Evolutionary conservation across 2,797 vertebrate genomes (phyloP).

Genomic region (Peromyscus eremicus): DNA sequence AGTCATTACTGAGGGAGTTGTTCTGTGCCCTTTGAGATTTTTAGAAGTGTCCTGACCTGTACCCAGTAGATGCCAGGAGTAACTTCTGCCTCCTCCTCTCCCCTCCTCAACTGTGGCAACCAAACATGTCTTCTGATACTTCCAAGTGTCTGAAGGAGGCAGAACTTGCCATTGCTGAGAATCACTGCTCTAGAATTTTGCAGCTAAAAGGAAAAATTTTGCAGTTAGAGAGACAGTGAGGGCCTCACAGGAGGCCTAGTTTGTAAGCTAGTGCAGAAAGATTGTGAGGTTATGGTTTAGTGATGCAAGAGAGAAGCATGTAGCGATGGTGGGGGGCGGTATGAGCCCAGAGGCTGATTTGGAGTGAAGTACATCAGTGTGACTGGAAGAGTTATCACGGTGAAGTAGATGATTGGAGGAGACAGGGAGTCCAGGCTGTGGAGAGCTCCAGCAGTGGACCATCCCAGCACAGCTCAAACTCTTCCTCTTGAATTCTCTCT

Average conservation of each 20-base stretch:
- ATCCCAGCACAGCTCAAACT: background rate
- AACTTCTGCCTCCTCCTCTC: background rate
- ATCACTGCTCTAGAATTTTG: slow-evolving; percentile 14
- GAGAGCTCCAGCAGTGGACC: background rate
- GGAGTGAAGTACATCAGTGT: background rate
- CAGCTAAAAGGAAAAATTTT: background rate
- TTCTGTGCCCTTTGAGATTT: background rate
- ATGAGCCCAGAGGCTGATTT: background rate
- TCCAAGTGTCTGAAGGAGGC: background rate
- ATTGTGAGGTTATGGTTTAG: background rate
- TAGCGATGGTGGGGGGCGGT: background rate
- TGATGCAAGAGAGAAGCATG: slow-evolving; percentile 18
- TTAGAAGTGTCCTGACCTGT: background rate
- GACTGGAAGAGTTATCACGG: background rate
- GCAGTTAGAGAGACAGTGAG: background rate
- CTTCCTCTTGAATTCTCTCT: background rate
- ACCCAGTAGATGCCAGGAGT: background rate
- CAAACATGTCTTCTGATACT: background rate
- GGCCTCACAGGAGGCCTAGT: background rate
- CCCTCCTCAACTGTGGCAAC: background rate
- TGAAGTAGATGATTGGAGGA: background rate
- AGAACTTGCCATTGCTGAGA: background rate
- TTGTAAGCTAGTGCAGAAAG: slow-evolving; percentile 33
- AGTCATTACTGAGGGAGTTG: background rate
- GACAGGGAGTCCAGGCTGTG: background rate